Evolutionary conservation across 2,888 invertebrate genomes (phyloP).

Genomic region (Agrotis ipsilon): DNA sequence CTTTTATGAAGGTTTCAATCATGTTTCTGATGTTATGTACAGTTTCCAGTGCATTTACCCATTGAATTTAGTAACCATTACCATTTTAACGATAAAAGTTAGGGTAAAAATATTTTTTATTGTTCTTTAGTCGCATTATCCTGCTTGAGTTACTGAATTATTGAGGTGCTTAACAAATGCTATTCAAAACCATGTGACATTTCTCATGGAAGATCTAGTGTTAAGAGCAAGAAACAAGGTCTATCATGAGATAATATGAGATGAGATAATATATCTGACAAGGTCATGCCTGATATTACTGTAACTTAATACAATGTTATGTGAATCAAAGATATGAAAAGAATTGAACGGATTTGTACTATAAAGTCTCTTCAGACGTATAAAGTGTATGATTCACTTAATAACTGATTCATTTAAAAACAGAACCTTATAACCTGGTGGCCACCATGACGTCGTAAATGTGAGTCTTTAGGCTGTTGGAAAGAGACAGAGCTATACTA

Average conservation of each 20-base stretch:
- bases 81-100: neutral
- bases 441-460: too few relatives aligned
- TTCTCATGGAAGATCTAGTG: neutral
- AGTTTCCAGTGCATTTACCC: neutral
- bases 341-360: neutral
- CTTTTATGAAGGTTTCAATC: neutral
- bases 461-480: too few relatives aligned
- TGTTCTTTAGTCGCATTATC: too few relatives aligned
- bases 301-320: neutral
- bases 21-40: neutral
- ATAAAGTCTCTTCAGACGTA: neutral
- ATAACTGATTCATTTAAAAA: neutral
- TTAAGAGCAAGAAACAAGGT: neutral
- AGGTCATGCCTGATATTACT: neutral
- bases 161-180: neutral
- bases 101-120: neutral
- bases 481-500: too few relatives aligned
- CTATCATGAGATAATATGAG: neutral
- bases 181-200: neutral
- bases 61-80: neutral
- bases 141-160: neutral
- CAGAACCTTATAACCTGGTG: neutral
- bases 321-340: neutral
- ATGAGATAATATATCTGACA: neutral
- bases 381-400: neutral